Conservation (phyloP, 2,888 invertebrate species). For the Xanthorhoe spadicearia region DNA sequence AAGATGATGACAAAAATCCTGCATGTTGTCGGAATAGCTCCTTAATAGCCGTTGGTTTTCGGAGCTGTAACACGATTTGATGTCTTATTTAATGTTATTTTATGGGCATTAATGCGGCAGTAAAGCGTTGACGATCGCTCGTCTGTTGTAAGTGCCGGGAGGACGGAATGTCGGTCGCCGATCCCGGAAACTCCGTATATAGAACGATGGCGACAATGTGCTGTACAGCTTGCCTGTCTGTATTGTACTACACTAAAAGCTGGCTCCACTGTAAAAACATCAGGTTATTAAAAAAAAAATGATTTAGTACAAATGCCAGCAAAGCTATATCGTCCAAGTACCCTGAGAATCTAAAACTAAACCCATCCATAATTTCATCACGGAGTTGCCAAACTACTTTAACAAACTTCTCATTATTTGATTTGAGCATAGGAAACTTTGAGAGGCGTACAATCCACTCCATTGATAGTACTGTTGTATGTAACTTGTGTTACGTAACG, state of each 20-base stretch:
- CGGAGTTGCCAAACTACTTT: slow-evolving; percentile 3
- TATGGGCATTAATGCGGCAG: slow-evolving; percentile 20
- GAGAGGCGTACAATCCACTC: slow-evolving; percentile 9
- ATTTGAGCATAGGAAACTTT: slow-evolving; percentile 9
- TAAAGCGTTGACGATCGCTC: slow-evolving; percentile 33
- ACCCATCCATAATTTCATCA: slow-evolving; percentile 3
- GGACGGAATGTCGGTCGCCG: slow-evolving; percentile 56
- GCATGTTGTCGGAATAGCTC: neutral
- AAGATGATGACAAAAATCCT: neutral
- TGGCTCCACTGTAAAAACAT: neutral
- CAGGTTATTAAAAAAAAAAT: neutral
- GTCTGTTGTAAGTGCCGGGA: slow-evolving; percentile 36
- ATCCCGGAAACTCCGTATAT: slow-evolving; percentile 70
- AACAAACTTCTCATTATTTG: slow-evolving; percentile 15
- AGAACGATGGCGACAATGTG: slow-evolving; percentile 48
- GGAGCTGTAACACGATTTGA: slow-evolving; percentile 17
- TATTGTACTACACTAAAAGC: neutral
- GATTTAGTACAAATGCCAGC: neutral
- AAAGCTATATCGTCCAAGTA: neutral
- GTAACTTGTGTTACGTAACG: slow-evolving; percentile 16
- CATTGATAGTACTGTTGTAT: slow-evolving; percentile 9
- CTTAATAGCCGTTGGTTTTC: slow-evolving; percentile 5
- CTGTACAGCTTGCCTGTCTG: slow-evolving; percentile 2
- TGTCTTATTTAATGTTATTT: slow-evolving; percentile 21
- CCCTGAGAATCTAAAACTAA: slow-evolving; percentile 1